Evolutionary conservation across 2,888 invertebrate species (phyloP).

Genomic region (Mesodorylaimus sp.): DNA sequence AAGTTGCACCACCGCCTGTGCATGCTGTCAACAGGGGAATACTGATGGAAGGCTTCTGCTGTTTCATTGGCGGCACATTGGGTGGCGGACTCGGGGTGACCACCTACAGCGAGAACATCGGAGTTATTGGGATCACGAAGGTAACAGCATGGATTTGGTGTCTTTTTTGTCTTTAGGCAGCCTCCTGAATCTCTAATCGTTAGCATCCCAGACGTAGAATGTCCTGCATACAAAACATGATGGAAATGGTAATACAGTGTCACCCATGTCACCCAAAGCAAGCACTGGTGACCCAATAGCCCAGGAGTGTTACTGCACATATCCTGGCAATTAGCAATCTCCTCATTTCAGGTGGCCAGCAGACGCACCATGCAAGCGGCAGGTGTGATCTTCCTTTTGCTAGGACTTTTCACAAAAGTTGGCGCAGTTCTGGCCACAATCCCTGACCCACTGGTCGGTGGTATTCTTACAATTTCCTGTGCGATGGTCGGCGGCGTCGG

Average conservation of each 20-base stretch:
- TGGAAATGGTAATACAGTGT: too few species aligned
- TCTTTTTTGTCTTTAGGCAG: neutral
- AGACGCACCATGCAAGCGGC: constrained; percentile 33
- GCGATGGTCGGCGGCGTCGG: constrained; percentile 32
- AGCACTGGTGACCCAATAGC: too few species aligned
- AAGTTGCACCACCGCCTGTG: constrained; percentile 59
- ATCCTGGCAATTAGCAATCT: neutral
- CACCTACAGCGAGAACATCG: constrained; percentile 73
- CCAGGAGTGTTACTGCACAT: too few species aligned
- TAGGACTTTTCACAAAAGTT: constrained; percentile 35
- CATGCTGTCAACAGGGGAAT: constrained; percentile 73
- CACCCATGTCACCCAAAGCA: too few species aligned
- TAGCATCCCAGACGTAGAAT: too few species aligned
- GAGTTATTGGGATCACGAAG: constrained; percentile 67
- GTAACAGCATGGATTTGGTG: constrained; percentile 32
- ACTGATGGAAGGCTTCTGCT: constrained; percentile 64
- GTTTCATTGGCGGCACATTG: constrained; percentile 61
- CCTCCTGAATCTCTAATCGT: too few species aligned
- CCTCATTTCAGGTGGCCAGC: constrained; percentile 31
- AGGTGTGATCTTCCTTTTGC: constrained; percentile 32
- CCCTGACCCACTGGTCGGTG: constrained; percentile 37
- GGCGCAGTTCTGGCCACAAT: constrained; percentile 37
- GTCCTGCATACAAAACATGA: too few species aligned
- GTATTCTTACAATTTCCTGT: constrained; percentile 30
- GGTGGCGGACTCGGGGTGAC: constrained; percentile 71